Base-by-base conservation (phyloP, 1,140 invertebrate species). In the Caenorhabditis remanei region DNA sequence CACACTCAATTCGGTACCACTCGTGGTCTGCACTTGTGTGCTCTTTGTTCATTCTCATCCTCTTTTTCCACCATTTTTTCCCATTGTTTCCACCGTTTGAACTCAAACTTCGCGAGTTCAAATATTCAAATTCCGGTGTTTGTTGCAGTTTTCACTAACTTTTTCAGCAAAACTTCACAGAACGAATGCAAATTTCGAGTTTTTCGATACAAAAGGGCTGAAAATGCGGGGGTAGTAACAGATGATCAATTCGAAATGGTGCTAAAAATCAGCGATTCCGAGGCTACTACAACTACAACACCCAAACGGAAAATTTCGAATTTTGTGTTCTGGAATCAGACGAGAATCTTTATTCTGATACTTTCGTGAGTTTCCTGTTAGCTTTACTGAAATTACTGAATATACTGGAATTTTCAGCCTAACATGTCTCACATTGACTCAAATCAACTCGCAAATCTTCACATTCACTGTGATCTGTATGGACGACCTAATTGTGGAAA, bases 391-490 rank as follows among this genome's bases (percentile, higher is more conserved):
- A n/a, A n/a, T n/a, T n/a, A n/a, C n/a, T n/a, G n/a, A n/a, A n/a
- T n/a, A n/a, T n/a, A n/a, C n/a, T n/a, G n/a, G n/a, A 53, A 53
- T 19, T 79, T 79, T 53, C 40, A 79, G 71, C 14, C n/a, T 79
- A 50, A 79, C 46, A 53, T 89, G 88, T 43, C 19, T 89, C 5
- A 89, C 87, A n/a, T 21, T 79, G 4, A 21, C 46, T 14, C 63
- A 85, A 53, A 58, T 48, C 40, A 89, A 89, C 82, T 82, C 84
- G 8, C 86, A 89, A 40, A 83, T 83, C n/a, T 83, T 89, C 63
- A 88, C 79, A 43, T 89, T 89, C 63, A 89, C 88, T 41, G 83
- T 89, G 5, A 89, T 89, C 32, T 89, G 88, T 53, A 89, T 89
- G 88, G 85, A 89, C 41, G 88, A 89, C 9, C 58, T 85, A 8